Base-by-base conservation (phyloP, 53 echinoderm and acorn worm species). In the Patiria pectinifera region DNA sequence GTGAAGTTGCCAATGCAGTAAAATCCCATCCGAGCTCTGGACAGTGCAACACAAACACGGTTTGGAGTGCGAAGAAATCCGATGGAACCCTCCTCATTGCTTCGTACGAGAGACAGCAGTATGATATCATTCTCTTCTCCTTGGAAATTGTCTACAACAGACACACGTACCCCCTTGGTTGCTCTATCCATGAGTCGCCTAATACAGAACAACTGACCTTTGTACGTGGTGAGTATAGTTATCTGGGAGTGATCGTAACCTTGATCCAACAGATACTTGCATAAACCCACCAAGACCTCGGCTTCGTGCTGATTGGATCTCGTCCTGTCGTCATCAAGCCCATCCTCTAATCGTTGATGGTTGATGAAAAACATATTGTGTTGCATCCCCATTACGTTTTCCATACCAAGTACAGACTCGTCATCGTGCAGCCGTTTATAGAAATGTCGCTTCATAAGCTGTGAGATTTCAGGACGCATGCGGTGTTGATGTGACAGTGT, bases 101-200 rank as follows among this genome's bases (percentile, higher is more conserved):
- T 96, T 78, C 98, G 92, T 75, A 98, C 98, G 11, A 98, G 87
- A 46, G 98, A 98, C 61, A 98, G 80, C 16, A 98, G 91, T 49
- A 98, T 96, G 59, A 98, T 96, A 66, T 98, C 96, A 87, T 98
- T 98, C 85, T 98, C 98, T 83, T 98, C 98, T 18, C 98, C 98
- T 77, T 98, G 98, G 47, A 89, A 98, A 71, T 96, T 96, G 87
- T 98, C 98, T 13, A 98, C 94, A 4, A 95, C 95, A 83, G 82
- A 92, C 35, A 96, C 95, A 22, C 95, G 87, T 69, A 98, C 89
- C 71, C 95, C 98, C 62, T 95, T 92, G 7, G 62, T 92, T 2
- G 78, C 60, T 69, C 78, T 91, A 35, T 95, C 93, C 95, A 96
- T 97, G 63, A 91, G 86, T 15, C 93, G 77, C 62, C 80, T 91